A percentile compares a stretch with the other conserved stretches of the same genome.
Evolutionary conservation across 2,888 invertebrate species (phyloP).

Genomic region (Agrilus mali): DNA sequence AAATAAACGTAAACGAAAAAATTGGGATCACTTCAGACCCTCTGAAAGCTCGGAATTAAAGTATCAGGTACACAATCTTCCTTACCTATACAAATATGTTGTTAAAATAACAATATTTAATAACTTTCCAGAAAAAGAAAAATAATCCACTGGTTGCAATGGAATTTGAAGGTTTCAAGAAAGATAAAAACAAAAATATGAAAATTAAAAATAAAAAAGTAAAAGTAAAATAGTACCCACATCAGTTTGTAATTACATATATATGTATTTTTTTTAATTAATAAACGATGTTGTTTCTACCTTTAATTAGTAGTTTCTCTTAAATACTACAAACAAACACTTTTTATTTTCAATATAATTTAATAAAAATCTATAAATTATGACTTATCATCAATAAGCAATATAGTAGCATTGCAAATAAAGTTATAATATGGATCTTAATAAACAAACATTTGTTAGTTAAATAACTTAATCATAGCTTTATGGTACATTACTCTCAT

Average conservation of each 20-base stretch:
- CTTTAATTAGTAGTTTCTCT: too few relatives aligned
- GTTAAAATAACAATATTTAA: not conserved
- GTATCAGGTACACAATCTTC: conserved; percentile 16
- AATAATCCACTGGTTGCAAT: conserved; percentile 56
- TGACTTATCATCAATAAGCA: too few relatives aligned
- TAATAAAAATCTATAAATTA: too few relatives aligned
- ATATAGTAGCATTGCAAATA: too few relatives aligned
- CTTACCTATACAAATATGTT: not conserved
- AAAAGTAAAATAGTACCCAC: not conserved
- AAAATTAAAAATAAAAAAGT: not conserved
- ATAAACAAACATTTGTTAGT: too few relatives aligned
- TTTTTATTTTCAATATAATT: too few relatives aligned
- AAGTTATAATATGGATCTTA: too few relatives aligned
- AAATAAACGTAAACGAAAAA: conserved; percentile 17
- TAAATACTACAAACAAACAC: not conserved
- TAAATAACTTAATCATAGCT: too few relatives aligned
- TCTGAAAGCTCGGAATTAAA: conserved; percentile 19
- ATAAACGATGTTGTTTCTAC: too few relatives aligned
- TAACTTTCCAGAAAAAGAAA: conserved; percentile 44
- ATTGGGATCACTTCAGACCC: conserved; percentile 19
- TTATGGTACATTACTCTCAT: too few relatives aligned
- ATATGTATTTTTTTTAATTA: too few relatives aligned
- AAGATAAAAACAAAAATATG: conserved; percentile 27
- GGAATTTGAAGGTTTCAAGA: conserved; percentile 44
- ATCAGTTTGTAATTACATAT: not conserved